phyloP scores from a whole-genome alignment of 2,113 vertebrate genomes.

The Actenoides hombroni region DNA sequence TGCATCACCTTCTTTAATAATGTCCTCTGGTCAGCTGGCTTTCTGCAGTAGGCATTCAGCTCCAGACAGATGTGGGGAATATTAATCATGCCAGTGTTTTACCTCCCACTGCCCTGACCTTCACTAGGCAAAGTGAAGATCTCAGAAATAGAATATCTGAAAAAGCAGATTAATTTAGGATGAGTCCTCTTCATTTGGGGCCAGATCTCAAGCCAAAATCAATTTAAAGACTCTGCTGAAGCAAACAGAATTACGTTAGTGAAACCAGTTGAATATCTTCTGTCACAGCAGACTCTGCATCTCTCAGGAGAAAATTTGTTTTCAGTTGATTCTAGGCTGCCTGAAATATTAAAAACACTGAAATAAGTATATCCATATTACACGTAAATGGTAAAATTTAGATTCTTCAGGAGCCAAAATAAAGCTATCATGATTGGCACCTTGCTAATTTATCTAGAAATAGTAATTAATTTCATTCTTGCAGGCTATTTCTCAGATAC shows the following conservation, averaged over 20 bases:
- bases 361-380: background rate
- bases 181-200: background rate
- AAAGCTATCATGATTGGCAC: background rate
- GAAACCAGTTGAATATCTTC: background rate
- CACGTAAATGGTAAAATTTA: background rate
- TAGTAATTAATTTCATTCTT: background rate
- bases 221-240: background rate
- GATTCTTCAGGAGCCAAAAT: background rate
- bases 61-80: slow-evolving; percentile 23
- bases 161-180: background rate
- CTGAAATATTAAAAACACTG: background rate
- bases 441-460: background rate
- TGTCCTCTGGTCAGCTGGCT: slow-evolving; percentile 17
- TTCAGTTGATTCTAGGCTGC: background rate
- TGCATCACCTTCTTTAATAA: background rate
- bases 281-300: background rate
- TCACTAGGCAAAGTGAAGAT: slow-evolving; percentile 5
- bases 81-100: slow-evolving; percentile 19
- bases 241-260: background rate
- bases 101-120: slow-evolving; percentile 21
- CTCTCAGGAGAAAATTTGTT: background rate
- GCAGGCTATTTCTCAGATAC: background rate
- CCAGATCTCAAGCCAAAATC: background rate
- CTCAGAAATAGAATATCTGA: background rate
- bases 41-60: background rate